These are phyloP conservation scores for Acleris literana DNA, from an alignment of 2,888 invertebrate species.

Conservation along the genomic window DNA sequence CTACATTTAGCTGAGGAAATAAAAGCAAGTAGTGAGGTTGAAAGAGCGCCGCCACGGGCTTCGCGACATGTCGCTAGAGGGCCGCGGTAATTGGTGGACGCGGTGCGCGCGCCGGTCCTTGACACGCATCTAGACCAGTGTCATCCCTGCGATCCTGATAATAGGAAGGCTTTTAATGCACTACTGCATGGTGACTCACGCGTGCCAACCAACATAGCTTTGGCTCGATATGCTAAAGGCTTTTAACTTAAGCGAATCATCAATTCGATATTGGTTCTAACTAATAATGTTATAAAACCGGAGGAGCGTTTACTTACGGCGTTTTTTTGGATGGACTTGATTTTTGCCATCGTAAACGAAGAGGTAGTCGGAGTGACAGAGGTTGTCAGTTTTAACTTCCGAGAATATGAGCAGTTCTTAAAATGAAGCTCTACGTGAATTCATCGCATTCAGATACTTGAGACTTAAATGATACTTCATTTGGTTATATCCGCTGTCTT, in stretches of 20 bases:
- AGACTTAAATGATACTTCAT: too few species aligned
- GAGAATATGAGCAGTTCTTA: too few species aligned
- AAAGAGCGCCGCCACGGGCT: constrained; percentile 65
- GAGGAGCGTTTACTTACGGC: too few species aligned
- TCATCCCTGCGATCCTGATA: constrained; percentile 27
- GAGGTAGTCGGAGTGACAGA: too few species aligned
- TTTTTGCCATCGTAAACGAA: too few species aligned
- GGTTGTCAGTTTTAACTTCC: too few species aligned
- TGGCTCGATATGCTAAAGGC: not conserved
- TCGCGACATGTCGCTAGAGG: constrained; percentile 63
- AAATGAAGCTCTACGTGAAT: too few species aligned
- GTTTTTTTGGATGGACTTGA: too few species aligned
- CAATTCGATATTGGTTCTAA: too few species aligned
- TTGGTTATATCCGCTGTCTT: too few species aligned
- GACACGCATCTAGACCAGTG: constrained; percentile 38
- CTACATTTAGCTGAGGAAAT: constrained; percentile 64
- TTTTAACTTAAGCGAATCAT: not conserved
- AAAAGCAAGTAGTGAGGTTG: constrained; percentile 60
- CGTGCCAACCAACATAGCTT: not conserved
- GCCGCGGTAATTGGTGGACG: constrained; percentile 72
- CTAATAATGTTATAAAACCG: too few species aligned
- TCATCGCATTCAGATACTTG: too few species aligned
- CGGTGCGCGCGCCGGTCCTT: constrained; percentile 53
- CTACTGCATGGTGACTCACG: not conserved
- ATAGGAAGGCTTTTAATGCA: constrained; percentile 8